phyloP scores from a whole-genome alignment of 1,140 invertebrate species.

The Fragariocoptes setiger region DNA sequence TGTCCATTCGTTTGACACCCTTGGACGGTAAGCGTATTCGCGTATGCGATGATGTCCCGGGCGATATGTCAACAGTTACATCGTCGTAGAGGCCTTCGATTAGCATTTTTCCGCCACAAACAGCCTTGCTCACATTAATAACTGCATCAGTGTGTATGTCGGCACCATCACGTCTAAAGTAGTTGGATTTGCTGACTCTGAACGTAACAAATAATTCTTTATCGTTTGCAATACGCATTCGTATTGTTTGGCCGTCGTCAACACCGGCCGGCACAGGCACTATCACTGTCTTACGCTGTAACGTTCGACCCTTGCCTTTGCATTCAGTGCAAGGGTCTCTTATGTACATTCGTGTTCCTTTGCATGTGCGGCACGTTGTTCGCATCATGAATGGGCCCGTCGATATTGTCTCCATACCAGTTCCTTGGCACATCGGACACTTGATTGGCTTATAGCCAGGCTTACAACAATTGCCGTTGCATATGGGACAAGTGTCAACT shows the following conservation, averaged over 20 bases:
- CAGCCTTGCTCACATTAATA: constrained; percentile 58
- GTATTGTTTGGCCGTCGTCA: constrained; percentile 75
- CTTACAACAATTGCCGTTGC: constrained; percentile 44
- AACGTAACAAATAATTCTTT: constrained; percentile 69
- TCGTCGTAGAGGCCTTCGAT: constrained; percentile 84
- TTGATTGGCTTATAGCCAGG: constrained; percentile 49
- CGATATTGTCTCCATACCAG: constrained; percentile 37
- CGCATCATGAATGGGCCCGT: constrained; percentile 79
- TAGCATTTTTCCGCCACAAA: constrained; percentile 62
- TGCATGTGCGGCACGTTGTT: constrained; percentile 68
- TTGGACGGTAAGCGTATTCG: constrained; percentile 49
- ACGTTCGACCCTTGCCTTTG: constrained; percentile 60
- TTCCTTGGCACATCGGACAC: constrained; percentile 83
- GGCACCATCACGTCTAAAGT: constrained; percentile 63
- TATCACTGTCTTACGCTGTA: constrained; percentile 56
- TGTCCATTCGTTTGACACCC: constrained; percentile 65
- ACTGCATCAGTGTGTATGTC: constrained; percentile 68
- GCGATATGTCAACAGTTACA: constrained; percentile 48
- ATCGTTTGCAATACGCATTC: constrained; percentile 55
- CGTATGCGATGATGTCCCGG: constrained; percentile 69
- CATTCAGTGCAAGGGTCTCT: constrained; percentile 71
- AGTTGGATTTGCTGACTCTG: constrained; percentile 48
- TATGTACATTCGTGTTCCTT: constrained; percentile 52
- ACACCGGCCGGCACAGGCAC: constrained; percentile 90
- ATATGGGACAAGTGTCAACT: constrained; percentile 65